Conservation (phyloP, 2,888 invertebrate genomes). For the Dusona sp. region DNA sequence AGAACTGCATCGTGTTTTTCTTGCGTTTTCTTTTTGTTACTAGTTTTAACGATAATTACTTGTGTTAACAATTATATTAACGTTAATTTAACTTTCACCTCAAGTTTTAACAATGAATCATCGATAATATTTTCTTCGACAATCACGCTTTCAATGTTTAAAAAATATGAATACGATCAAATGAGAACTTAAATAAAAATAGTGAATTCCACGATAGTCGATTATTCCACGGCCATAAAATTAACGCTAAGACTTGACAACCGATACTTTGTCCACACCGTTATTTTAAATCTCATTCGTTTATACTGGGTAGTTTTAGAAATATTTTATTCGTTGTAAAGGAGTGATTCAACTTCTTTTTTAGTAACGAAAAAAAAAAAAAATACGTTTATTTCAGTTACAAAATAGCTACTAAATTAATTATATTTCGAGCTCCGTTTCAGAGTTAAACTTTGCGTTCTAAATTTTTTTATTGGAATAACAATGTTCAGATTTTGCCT, state of each 20-base stretch:
- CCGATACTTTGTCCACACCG: too few species aligned
- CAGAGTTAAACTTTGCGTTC: neutral
- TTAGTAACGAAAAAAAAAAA: too few species aligned
- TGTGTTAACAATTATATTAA: neutral
- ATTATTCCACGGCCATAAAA: neutral
- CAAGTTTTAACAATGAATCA: neutral
- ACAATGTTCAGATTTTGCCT: too few species aligned
- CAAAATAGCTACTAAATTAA: neutral
- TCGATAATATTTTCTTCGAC: neutral
- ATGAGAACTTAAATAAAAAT: neutral
- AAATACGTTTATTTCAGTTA: too few species aligned
- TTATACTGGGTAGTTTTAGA: neutral
- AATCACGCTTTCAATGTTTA: neutral
- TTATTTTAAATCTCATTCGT: neutral
- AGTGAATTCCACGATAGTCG: neutral
- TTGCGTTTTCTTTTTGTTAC: neutral
- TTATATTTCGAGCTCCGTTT: neutral
- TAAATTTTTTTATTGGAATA: too few species aligned
- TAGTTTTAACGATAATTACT: neutral
- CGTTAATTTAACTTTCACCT: neutral
- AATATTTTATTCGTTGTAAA: neutral
- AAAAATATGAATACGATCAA: neutral
- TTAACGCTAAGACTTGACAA: neutral
- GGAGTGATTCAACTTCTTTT: too few species aligned
- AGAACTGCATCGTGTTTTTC: neutral